A percentile compares a stretch with the other conserved stretches of the same genome.
These are phyloP conservation scores for Stegodyphus mimosarum DNA, from an alignment of 1,140 invertebrate species.

Conservation along the genomic window DNA sequence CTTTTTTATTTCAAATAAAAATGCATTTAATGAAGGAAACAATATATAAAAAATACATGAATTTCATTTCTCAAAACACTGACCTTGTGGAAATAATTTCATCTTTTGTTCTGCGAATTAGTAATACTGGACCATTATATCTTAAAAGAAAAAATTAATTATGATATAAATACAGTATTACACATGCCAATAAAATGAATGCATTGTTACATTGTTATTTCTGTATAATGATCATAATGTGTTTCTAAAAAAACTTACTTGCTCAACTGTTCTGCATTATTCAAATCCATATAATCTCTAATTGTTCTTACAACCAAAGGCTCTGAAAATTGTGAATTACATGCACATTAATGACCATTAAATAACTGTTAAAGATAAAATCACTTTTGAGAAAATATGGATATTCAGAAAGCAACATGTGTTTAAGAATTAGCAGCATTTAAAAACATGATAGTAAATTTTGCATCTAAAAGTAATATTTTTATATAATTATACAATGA, in stretches of 20 bases:
- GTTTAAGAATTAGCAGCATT: too few relatives aligned
- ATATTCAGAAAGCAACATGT: too few relatives aligned
- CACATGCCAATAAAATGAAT: background rate
- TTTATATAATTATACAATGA: too few relatives aligned
- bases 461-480: too few relatives aligned
- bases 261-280: conserved; percentile 78
- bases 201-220: background rate
- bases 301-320: conserved; percentile 74
- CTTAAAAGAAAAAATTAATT: conserved; percentile 61
- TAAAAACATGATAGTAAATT: too few relatives aligned
- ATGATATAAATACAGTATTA: background rate
- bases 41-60: background rate
- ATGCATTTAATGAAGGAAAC: background rate
- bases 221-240: background rate
- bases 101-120: conserved; percentile 88
- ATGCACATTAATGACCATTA: too few relatives aligned
- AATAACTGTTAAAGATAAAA: too few relatives aligned
- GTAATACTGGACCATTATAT: conserved; percentile 81
- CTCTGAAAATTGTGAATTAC: conserved; percentile 58
- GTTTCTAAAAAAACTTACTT: conserved; percentile 69
- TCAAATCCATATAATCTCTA: conserved; percentile 84
- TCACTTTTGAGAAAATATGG: too few relatives aligned
- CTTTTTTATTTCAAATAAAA: background rate
- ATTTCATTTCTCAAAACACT: conserved; percentile 62
- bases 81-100: conserved; percentile 85